A percentile compares a stretch with the other conserved stretches of the same genome.
phyloP scores from a whole-genome alignment of 2,797 vertebrate genomes.

The Gymnoscopelus microlampas region DNA sequence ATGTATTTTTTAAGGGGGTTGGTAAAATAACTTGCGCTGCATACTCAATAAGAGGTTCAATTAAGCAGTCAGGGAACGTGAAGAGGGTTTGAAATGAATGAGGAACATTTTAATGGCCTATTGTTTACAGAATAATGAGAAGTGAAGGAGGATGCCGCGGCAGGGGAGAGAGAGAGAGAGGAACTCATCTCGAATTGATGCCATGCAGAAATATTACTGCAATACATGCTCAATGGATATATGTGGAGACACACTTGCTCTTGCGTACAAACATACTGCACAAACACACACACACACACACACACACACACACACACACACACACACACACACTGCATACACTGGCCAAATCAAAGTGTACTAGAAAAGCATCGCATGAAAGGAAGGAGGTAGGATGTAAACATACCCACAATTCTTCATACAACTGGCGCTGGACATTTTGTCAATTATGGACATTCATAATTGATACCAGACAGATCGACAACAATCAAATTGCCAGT shows the following conservation, averaged over 20 bases:
- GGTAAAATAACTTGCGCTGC: constrained; percentile 47
- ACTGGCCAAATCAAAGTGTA: no score
- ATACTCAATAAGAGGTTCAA: constrained; percentile 48
- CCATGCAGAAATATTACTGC: constrained; percentile 14
- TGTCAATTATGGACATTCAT: constrained; percentile 5
- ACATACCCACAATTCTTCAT: no score
- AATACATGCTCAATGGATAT: constrained; percentile 1
- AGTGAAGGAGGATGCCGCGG: constrained; percentile 30
- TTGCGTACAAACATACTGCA: not conserved
- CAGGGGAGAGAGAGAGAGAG: not conserved
- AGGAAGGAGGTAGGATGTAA: no score
- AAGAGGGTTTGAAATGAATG: constrained; percentile 58
- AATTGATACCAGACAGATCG: constrained; percentile 9
- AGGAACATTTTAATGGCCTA: constrained; percentile 50
- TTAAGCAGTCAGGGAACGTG: constrained; percentile 53
- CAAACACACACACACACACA: constrained; percentile 1
- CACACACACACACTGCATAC: not conserved
- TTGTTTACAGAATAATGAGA: constrained; percentile 53
- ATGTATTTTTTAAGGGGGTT: constrained; percentile 40
- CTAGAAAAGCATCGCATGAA: no score
- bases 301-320: not conserved
- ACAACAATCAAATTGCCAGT: not conserved
- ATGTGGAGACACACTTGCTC: constrained; percentile 9
- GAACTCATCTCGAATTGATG: constrained; percentile 3
- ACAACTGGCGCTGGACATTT: no score